Percentiles rank a stretch among this genome's conserved stretches.
phyloP scores from a whole-genome alignment of 2,113 vertebrate species.

The Felis chaus region DNA sequence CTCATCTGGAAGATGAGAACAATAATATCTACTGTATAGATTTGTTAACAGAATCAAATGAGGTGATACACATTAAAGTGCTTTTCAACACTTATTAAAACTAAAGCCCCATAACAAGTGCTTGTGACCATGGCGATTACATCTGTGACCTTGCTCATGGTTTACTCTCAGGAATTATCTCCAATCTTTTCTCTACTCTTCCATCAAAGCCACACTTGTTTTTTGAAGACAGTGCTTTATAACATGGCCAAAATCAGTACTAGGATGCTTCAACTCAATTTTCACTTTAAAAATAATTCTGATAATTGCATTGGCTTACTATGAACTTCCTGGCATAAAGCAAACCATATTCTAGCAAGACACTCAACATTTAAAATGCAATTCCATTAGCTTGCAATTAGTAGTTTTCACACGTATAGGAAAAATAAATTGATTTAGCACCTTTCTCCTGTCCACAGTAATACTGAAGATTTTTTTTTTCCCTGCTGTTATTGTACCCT shows the following conservation, averaged over 20 bases:
- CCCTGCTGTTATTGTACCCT: slow-evolving; percentile 76
- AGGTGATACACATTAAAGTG: not conserved
- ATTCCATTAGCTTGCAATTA: slow-evolving; percentile 85
- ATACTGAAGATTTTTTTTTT: slow-evolving; percentile 67
- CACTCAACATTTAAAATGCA: slow-evolving; percentile 72
- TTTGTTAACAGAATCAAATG: not conserved
- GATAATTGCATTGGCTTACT: slow-evolving; percentile 74
- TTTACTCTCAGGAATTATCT: not conserved
- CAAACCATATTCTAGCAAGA: slow-evolving; percentile 74
- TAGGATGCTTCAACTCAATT: slow-evolving; percentile 74
- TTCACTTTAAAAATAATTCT: slow-evolving; percentile 80
- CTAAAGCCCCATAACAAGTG: not conserved
- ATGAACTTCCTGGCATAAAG: slow-evolving; percentile 81
- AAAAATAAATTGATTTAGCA: slow-evolving; percentile 87
- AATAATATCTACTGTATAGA: not conserved
- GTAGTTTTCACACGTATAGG: slow-evolving; percentile 81
- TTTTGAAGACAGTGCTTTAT: slow-evolving; percentile 54
- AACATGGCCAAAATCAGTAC: slow-evolving; percentile 38
- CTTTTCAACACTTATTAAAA: slow-evolving; percentile 3
- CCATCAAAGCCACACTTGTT: not conserved
- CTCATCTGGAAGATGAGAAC: not conserved
- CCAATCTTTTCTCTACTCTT: not conserved
- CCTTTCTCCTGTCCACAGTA: slow-evolving; percentile 80
- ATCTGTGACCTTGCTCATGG: not conserved
- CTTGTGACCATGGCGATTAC: not conserved